Evolutionary conservation across 53 echinoderm and acorn worm species (phyloP), one percentile per base, ranked within the genome.

Genomic region (Holothuria leucospilota): DNA sequence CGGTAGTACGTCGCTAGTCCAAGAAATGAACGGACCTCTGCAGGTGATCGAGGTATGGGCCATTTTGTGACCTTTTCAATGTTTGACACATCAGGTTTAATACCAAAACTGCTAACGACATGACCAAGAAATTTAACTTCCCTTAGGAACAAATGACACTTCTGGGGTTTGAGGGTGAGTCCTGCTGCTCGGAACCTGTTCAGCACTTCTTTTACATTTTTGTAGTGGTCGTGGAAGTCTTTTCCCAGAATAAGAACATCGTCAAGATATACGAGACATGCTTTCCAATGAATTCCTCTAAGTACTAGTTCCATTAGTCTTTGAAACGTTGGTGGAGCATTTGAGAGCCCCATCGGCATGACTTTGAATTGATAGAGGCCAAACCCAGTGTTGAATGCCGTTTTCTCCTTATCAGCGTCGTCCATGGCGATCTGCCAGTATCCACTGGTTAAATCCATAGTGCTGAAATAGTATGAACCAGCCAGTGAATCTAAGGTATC

Each of bases 281-380:
- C 74, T 10, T 70, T 80, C 88, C 90, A 88, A 27, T 88, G 88
- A 3, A 92, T 30, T n/a, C 87, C 90, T 62, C 63, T 77, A 2
- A 94, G 51, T 10, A 95, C 71, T 46, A 77, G 78, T 42, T 92
- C 85, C 95, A 95, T 92, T 0, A 95, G 71, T 0, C 90, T 69
- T 34, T 90, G 88, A 56, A 92, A 95, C 3, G 95, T 95, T 6
- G 92, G 84, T 0, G 85, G 80, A 25, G 88, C 88, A 61, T 82
- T 88, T 6, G 64, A 46, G 0, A 79, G 67, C 25, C 86, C 88
- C 15, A 85, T 68, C 24, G 81, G 89, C 88, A 88, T 91, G 5
- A 87, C 86, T 11, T 52, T 79, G 63, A 90, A 90, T 18, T 90
- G 86, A 73, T 70, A 90, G 2, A 84, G 53, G 1, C 78, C 84